Evolutionary conservation across 2,888 invertebrate genomes (phyloP).

Genomic region (Andrena dorsata): DNA sequence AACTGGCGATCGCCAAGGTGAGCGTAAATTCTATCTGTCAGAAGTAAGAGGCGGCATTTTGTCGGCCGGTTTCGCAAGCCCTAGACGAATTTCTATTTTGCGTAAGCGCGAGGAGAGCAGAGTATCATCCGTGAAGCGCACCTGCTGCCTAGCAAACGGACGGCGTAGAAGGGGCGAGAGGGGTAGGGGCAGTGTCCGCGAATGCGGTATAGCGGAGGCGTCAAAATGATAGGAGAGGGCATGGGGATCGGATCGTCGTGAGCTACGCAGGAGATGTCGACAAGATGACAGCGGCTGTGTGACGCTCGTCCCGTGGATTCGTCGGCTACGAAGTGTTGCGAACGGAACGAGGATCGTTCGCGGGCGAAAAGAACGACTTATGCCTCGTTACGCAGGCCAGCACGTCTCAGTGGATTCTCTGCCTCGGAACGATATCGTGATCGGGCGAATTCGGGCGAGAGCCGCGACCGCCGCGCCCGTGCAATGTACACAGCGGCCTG

Average conservation of each 20-base stretch:
- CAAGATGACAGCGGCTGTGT: slow-evolving; percentile 79
- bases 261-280: slow-evolving; percentile 77
- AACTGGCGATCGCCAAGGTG: background rate
- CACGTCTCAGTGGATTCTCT: slow-evolving; percentile 42
- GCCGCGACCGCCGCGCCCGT: slow-evolving; percentile 67
- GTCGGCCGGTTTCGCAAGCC: slow-evolving; percentile 29
- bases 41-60: slow-evolving; percentile 7
- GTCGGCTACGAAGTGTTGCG: slow-evolving; percentile 20
- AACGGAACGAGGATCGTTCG: slow-evolving; percentile 11
- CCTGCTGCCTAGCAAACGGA: slow-evolving; percentile 26
- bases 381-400: slow-evolving; percentile 47
- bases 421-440: slow-evolving; percentile 46
- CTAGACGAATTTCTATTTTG: slow-evolving; percentile 55
- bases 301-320: slow-evolving; percentile 68
- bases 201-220: slow-evolving; percentile 64
- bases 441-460: slow-evolving; percentile 48
- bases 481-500: slow-evolving; percentile 62
- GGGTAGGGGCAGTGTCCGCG: slow-evolving; percentile 35
- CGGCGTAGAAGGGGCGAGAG: no score
- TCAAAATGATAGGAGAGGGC: slow-evolving; percentile 69
- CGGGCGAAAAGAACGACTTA: slow-evolving; percentile 44
- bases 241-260: slow-evolving; percentile 67
- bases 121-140: slow-evolving; percentile 48
- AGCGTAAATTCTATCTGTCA: slow-evolving; percentile 11
- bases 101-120: slow-evolving; percentile 36